Evolutionary conservation across 2,797 vertebrate genomes (phyloP).

Genomic region (Tinamus major): DNA sequence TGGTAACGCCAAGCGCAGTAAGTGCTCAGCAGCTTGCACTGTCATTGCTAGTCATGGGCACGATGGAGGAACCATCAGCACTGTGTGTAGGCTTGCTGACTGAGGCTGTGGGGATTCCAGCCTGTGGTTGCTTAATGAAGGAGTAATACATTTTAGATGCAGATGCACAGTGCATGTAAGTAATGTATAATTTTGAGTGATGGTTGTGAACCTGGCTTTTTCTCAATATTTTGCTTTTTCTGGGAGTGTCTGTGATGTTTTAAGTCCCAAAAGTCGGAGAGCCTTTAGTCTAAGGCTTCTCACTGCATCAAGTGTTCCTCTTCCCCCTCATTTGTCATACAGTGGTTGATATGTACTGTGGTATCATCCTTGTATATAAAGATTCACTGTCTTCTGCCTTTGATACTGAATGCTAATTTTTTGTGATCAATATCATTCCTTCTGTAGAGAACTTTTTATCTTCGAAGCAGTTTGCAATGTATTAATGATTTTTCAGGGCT

Average conservation of each 20-base stretch:
- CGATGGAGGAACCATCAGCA: slow-evolving; percentile 25
- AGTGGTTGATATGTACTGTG: accelerated
- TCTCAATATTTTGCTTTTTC: background rate
- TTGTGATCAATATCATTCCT: background rate
- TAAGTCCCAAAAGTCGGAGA: background rate
- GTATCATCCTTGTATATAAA: background rate
- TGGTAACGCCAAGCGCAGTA: too few species aligned
- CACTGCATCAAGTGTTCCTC: background rate
- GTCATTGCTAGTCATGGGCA: background rate
- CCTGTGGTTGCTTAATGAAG: background rate
- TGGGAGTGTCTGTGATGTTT: background rate
- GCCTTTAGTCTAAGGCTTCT: background rate
- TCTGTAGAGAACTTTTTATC: background rate
- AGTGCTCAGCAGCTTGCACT: background rate
- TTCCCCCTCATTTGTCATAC: background rate
- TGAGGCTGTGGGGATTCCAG: slow-evolving; percentile 12
- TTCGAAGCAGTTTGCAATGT: background rate
- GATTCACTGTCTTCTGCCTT: background rate
- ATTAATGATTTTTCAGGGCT: background rate
- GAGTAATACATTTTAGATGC: slow-evolving; percentile 38
- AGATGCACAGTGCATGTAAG: background rate
- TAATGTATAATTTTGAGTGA: background rate
- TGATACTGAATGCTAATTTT: background rate
- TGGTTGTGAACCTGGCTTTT: background rate
- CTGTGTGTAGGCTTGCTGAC: background rate